Evolutionary conservation across 2,888 invertebrate genomes (phyloP).

Genomic region (Orchestes rusci): DNA sequence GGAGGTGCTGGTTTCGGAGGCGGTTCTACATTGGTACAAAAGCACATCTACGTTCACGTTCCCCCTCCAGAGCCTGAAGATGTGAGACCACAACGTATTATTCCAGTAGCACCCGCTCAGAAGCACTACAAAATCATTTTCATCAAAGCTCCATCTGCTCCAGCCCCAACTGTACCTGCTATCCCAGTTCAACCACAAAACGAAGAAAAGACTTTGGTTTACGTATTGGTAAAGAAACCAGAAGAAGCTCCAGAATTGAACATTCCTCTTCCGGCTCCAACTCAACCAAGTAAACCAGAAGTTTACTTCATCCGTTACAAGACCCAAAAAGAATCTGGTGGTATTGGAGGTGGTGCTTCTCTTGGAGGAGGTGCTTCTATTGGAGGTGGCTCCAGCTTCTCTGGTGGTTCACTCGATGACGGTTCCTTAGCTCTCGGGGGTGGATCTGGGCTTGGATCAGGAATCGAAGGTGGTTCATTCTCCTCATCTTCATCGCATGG

Average conservation of each 20-base stretch:
- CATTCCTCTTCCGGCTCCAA: constrained; percentile 69
- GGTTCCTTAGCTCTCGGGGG: constrained; percentile 6
- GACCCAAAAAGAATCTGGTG: constrained; percentile 52
- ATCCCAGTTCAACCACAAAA: constrained; percentile 71
- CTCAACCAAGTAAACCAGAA: constrained; percentile 81
- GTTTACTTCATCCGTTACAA: constrained; percentile 86
- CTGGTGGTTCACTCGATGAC: constrained; percentile 14
- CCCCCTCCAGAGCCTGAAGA: constrained; percentile 66
- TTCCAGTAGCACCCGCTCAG: constrained; percentile 24
- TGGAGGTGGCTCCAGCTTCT: constrained; percentile 1
- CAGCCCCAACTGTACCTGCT: constrained; percentile 68
- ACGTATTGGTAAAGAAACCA: constrained; percentile 82
- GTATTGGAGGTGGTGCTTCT: constrained; percentile 28
- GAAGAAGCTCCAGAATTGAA: constrained; percentile 75
- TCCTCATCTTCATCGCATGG: constrained; percentile 16
- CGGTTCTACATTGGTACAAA: constrained; percentile 53
- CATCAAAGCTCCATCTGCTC: constrained; percentile 37
- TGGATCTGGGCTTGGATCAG: constrained; percentile 9
- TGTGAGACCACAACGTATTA: constrained; percentile 20
- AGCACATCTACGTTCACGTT: constrained; percentile 83
- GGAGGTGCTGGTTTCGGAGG: constrained; percentile 12
- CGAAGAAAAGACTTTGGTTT: constrained; percentile 82
- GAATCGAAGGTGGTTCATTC: constrained; percentile 4
- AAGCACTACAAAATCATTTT: constrained; percentile 28
- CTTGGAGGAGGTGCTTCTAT: constrained; percentile 14